Conservation (phyloP, 2,113 vertebrate species). For the Pao palembangensis region DNA sequence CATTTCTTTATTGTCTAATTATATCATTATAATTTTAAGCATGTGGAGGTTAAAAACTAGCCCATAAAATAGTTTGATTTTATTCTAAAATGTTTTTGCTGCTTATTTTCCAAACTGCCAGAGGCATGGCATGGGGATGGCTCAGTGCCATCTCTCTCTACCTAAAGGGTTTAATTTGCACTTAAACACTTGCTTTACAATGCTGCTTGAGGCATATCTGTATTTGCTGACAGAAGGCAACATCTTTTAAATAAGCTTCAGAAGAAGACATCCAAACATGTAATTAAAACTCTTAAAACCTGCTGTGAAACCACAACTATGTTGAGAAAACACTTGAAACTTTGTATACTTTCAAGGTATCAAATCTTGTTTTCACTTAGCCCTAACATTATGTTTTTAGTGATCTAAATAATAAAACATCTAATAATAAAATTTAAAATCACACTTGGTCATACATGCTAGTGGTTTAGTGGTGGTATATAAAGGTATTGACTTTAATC, state of each 20-base stretch:
- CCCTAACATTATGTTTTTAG: no score
- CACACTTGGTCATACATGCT: no score
- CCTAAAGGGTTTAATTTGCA: no score
- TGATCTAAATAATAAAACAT: no score
- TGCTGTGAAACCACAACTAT: no score
- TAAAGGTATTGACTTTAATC: no score
- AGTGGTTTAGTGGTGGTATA: no score
- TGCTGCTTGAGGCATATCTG: slow-evolving; percentile 52
- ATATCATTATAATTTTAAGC: slow-evolving; percentile 36
- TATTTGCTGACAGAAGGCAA: slow-evolving; percentile 53
- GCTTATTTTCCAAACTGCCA: slow-evolving; percentile 40
- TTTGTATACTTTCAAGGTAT: no score
- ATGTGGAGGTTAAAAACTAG: slow-evolving; percentile 43
- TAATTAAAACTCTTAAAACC: no score
- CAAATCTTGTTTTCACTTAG: no score
- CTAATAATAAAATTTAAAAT: no score
- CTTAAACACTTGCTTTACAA: slow-evolving; percentile 60
- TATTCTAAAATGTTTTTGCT: slow-evolving; percentile 30
- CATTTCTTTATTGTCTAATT: slow-evolving; percentile 48
- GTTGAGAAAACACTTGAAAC: no score
- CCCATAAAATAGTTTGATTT: slow-evolving; percentile 35
- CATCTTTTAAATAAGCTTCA: slow-evolving; percentile 43
- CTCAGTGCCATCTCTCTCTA: slow-evolving; percentile 29
- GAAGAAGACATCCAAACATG: neutral
- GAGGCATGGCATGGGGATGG: slow-evolving; percentile 31